Evolutionary conservation across 2,797 vertebrate species (phyloP).

Genomic region (Poeciliopsis gracilis): DNA sequence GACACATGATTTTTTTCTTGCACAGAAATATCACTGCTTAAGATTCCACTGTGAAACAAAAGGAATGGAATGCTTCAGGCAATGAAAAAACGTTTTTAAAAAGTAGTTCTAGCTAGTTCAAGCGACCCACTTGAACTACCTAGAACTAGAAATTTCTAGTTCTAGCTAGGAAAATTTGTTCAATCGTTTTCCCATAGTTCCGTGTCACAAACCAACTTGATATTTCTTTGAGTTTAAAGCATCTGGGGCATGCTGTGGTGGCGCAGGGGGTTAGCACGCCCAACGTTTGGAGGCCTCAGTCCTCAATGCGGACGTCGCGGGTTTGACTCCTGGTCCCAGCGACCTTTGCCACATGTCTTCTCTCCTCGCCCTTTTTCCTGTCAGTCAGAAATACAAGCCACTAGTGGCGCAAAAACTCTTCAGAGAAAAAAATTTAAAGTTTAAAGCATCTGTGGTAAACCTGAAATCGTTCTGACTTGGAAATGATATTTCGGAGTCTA

Average conservation of each 20-base stretch:
- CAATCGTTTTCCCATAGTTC: background rate
- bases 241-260: background rate
- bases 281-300: no score
- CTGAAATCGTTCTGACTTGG: background rate
- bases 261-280: no score
- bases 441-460: background rate
- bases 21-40: conserved; percentile 20
- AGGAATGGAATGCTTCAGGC: conserved; percentile 29
- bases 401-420: no score
- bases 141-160: no score
- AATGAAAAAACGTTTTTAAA: background rate
- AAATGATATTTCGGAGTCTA: background rate
- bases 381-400: no score
- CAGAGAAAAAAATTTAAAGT: no score
- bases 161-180: background rate
- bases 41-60: conserved; percentile 47
- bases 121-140: background rate
- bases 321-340: no score
- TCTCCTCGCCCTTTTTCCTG: no score
- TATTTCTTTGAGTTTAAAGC: background rate
- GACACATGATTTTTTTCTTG: conserved; percentile 25
- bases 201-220: background rate
- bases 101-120: no score
- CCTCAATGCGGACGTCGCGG: no score
- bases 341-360: no score